Percentiles rank a stretch among this genome's conserved stretches.
Conservation (phyloP, 2,888 invertebrate genomes). For the Drosophila setosimentum region DNA sequence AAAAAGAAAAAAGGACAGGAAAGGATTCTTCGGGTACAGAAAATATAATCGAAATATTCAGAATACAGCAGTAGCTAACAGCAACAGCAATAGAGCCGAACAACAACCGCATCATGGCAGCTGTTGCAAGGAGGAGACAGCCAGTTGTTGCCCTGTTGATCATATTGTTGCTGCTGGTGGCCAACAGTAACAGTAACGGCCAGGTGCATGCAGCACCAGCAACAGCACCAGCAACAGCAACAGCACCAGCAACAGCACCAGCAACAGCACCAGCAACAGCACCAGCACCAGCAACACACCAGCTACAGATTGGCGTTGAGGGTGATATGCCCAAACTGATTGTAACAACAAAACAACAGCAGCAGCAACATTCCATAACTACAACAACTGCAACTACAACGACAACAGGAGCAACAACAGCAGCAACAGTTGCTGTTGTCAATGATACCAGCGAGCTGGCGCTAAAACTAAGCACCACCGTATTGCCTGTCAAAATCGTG, state of each 20-base stretch:
- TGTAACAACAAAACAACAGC: conserved; percentile 17
- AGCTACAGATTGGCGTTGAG: conserved; percentile 41
- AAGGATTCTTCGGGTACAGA: conserved; percentile 4
- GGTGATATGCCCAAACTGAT: conserved; percentile 48
- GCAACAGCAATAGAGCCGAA: background rate
- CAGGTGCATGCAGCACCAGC: conserved; percentile 33
- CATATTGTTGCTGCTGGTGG: conserved; percentile 50
- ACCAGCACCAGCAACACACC: conserved; percentile 33
- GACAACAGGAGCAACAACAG: background rate
- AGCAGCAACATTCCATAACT: conserved; percentile 6
- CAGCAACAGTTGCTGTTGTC: conserved; percentile 27
- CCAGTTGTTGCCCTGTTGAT: conserved; percentile 39
- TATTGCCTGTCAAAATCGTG: background rate
- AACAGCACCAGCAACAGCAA: conserved; percentile 17
- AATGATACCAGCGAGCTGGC: conserved; percentile 5
- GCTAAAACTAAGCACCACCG: background rate
- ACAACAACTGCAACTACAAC: conserved; percentile 8
- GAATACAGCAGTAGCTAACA: conserved; percentile 11
- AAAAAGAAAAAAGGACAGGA: conserved; percentile 52
- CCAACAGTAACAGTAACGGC: conserved; percentile 24
- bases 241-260: conserved; percentile 35
- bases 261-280: conserved; percentile 25
- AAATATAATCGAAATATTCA: conserved; percentile 44
- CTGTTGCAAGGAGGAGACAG: conserved; percentile 30
- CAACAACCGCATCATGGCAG: conserved; percentile 51